A percentile compares a stretch with the other conserved stretches of the same genome.
Conservation (phyloP, 2,888 invertebrate species). For the Mesochorus sp. region DNA sequence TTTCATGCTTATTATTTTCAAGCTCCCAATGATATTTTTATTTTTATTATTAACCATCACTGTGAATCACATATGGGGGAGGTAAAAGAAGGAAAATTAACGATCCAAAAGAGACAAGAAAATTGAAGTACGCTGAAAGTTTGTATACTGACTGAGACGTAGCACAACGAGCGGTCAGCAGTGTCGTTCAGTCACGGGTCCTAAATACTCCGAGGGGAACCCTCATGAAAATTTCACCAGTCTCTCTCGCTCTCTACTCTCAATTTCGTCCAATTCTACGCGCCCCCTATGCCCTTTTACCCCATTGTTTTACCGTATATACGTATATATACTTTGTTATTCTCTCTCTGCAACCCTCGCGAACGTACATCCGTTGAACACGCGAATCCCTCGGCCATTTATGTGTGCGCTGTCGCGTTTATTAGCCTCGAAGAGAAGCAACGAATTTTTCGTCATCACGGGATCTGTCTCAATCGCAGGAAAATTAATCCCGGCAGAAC, state of each 20-base stretch:
- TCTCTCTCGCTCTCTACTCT: too few species aligned
- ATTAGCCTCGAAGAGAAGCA: not conserved
- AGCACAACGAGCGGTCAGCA: conserved; percentile 65
- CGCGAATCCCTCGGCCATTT: conserved; percentile 34
- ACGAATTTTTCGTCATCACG: not conserved
- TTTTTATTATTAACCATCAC: conserved; percentile 63
- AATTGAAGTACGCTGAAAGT: conserved; percentile 15
- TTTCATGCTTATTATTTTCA: too few species aligned
- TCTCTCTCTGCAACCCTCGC: conserved; percentile 7
- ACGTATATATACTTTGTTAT: not conserved
- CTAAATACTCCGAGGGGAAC: conserved; percentile 65
- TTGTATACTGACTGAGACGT: conserved; percentile 2
- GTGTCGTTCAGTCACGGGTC: conserved; percentile 65
- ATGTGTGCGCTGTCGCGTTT: conserved; percentile 2
- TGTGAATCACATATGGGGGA: not conserved
- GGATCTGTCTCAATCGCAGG: not conserved
- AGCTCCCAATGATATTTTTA: conserved; percentile 57
- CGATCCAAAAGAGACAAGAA: conserved; percentile 11
- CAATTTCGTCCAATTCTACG: conserved; percentile 43
- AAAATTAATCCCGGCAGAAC: conserved; percentile 22
- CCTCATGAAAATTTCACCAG: conserved; percentile 72
- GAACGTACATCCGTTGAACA: not conserved
- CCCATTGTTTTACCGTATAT: not conserved
- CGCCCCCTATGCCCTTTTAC: not conserved
- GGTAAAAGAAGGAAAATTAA: not conserved